A percentile compares a stretch with the other conserved stretches of the same genome.
These are phyloP conservation scores for Apogon hyalosoma DNA, from an alignment of 2,797 vertebrate species.

Conservation along the genomic window DNA sequence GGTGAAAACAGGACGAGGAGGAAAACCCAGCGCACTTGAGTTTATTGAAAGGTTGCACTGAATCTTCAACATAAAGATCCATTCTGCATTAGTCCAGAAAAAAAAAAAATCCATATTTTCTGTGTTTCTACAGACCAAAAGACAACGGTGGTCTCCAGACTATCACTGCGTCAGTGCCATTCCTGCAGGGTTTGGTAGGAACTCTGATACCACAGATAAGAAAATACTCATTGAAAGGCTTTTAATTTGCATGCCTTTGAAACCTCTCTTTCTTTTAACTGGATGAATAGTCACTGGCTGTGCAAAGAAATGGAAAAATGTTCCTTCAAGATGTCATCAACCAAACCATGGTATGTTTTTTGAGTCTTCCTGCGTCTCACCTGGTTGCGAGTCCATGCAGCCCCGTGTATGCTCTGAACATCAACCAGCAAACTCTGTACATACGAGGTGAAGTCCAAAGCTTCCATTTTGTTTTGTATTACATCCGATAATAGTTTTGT, in stretches of 20 bases:
- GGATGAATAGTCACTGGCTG: constrained; percentile 58
- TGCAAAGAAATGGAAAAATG: constrained; percentile 73
- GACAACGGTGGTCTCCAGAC: constrained; percentile 49
- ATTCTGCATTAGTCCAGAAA: background rate
- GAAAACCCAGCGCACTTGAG: constrained; percentile 45
- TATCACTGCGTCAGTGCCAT: constrained; percentile 46
- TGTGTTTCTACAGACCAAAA: constrained; percentile 47
- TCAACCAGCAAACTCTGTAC: constrained; percentile 49
- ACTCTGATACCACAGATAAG: background rate
- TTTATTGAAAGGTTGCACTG: constrained; percentile 81
- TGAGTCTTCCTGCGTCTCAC: constrained; percentile 59
- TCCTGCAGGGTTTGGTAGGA: constrained; percentile 70
- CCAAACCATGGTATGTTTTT: constrained; percentile 55
- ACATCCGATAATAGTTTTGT: background rate
- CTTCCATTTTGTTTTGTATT: background rate
- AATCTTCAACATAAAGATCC: background rate
- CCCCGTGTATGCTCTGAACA: constrained; percentile 67
- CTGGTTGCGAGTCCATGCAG: constrained; percentile 54
- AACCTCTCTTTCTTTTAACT: constrained; percentile 17
- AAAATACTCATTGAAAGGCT: background rate
- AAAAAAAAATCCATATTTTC: no score
- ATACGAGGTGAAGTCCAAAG: constrained; percentile 64
- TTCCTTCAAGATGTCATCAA: constrained; percentile 65
- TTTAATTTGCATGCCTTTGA: background rate
- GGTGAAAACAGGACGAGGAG: constrained; percentile 63